Evolutionary conservation across 2,797 vertebrate genomes (phyloP).

Genomic region (Lates japonicus): DNA sequence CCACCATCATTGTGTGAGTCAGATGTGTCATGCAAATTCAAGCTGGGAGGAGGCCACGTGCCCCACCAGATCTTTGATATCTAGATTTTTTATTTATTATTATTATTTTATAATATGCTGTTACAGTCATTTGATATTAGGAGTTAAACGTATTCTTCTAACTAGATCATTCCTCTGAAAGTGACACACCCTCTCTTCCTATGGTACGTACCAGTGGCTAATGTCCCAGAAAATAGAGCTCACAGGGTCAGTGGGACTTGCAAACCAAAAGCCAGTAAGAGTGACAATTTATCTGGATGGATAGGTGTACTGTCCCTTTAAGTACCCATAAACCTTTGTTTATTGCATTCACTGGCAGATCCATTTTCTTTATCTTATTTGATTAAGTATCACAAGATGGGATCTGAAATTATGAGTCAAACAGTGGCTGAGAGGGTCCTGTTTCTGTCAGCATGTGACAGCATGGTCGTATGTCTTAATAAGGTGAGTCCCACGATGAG

Average conservation of each 20-base stretch:
- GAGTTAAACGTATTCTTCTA: no score
- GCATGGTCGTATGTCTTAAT: no score
- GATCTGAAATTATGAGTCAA: slow-evolving; percentile 2
- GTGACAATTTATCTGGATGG: no score
- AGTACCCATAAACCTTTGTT: slow-evolving; percentile 4
- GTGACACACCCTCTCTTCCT: not conserved
- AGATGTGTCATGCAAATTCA: no score
- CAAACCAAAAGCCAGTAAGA: not conserved
- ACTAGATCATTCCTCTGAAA: no score
- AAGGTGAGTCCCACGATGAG: no score
- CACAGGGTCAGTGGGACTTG: not conserved
- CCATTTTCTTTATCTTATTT: not conserved
- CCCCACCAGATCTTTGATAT: no score
- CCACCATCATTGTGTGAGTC: no score
- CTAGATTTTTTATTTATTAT: no score
- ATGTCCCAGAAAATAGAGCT: not conserved
- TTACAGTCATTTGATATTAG: no score
- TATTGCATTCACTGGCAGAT: slow-evolving; percentile 2
- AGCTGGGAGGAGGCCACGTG: no score
- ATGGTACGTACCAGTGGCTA: not conserved
- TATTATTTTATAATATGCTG: no score
- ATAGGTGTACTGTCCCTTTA: not conserved
- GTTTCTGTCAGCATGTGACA: not conserved
- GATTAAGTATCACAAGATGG: slow-evolving; percentile 6
- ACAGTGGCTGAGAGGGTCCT: not conserved